Conservation (phyloP, 1,140 invertebrate species). For the Radopholus similis region DNA sequence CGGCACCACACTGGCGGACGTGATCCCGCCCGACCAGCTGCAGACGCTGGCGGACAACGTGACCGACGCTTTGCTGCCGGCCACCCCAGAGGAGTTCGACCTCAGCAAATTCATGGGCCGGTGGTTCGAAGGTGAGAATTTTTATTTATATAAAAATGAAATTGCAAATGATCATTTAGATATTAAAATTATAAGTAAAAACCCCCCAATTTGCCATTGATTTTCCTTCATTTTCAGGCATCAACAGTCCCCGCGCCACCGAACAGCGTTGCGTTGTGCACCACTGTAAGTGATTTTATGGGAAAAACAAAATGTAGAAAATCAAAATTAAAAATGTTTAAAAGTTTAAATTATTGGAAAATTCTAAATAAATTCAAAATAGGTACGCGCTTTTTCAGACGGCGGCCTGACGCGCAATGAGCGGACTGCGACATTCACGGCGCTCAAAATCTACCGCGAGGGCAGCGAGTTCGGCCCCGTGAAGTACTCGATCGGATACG, state of each 20-base stretch:
- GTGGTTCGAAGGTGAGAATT: slow-evolving; percentile 41
- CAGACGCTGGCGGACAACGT: slow-evolving; percentile 50
- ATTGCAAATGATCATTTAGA: not conserved
- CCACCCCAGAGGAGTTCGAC: slow-evolving; percentile 58
- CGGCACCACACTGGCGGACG: slow-evolving; percentile 58
- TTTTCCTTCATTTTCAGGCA: slow-evolving; percentile 31
- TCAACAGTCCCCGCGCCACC: slow-evolving; percentile 58
- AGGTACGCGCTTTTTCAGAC: no score
- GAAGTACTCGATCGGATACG: slow-evolving; percentile 58
- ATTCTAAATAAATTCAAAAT: not conserved
- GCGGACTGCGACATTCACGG: slow-evolving; percentile 59
- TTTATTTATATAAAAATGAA: not conserved
- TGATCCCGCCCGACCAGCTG: slow-evolving; percentile 59
- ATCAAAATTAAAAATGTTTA: not conserved
- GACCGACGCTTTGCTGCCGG: slow-evolving; percentile 38
- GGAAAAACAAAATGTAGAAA: no score
- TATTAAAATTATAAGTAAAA: not conserved
- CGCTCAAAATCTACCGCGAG: slow-evolving; percentile 59
- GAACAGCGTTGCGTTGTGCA: slow-evolving; percentile 60
- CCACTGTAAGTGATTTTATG: slow-evolving; percentile 54
- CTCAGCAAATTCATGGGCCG: slow-evolving; percentile 59
- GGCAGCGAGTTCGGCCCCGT: slow-evolving; percentile 58
- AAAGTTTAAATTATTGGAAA: not conserved
- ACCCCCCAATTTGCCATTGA: not conserved
- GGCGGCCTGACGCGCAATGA: slow-evolving; percentile 59